A percentile compares a stretch with the other conserved stretches of the same genome.
These are phyloP conservation scores for Chymomyza costata DNA, from an alignment of 1,140 invertebrate genomes.

Conservation along the genomic window DNA sequence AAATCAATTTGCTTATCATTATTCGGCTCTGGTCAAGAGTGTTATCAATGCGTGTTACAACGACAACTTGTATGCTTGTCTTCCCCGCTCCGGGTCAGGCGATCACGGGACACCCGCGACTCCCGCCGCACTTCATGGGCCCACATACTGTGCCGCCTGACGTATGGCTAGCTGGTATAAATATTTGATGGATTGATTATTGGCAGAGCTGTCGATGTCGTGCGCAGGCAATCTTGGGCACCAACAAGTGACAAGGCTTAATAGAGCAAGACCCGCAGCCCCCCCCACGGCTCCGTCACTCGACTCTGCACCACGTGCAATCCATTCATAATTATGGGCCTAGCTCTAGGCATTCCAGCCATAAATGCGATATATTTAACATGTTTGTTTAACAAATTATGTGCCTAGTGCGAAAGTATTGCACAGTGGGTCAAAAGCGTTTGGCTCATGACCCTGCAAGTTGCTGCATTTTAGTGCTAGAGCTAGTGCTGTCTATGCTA, in stretches of 20 bases:
- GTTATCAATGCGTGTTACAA: constrained; percentile 28
- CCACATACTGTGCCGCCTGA: no score
- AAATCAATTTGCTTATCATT: constrained; percentile 22
- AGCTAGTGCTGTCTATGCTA: no score
- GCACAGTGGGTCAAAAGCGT: constrained; percentile 21
- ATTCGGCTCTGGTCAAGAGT: neutral
- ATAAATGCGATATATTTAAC: constrained; percentile 3
- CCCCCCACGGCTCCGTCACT: neutral
- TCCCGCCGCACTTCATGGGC: constrained; percentile 3
- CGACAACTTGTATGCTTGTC: constrained; percentile 17
- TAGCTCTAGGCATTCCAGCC: constrained; percentile 2
- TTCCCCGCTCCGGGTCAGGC: neutral
- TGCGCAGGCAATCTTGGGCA: constrained; percentile 13
- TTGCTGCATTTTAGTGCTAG: neutral
- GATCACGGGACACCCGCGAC: constrained; percentile 23
- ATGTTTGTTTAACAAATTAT: constrained; percentile 51
- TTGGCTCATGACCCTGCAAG: no score
- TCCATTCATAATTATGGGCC: constrained; percentile 3
- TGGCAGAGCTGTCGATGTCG: constrained; percentile 9
- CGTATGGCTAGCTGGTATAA: no score
- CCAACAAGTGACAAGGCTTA: constrained; percentile 7
- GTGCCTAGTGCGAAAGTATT: constrained; percentile 29
- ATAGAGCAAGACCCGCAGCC: neutral
- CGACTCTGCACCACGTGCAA: no score
- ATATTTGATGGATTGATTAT: constrained; percentile 12